phyloP scores from a whole-genome alignment of 2,113 vertebrate genomes.

The Noturus placidus region DNA sequence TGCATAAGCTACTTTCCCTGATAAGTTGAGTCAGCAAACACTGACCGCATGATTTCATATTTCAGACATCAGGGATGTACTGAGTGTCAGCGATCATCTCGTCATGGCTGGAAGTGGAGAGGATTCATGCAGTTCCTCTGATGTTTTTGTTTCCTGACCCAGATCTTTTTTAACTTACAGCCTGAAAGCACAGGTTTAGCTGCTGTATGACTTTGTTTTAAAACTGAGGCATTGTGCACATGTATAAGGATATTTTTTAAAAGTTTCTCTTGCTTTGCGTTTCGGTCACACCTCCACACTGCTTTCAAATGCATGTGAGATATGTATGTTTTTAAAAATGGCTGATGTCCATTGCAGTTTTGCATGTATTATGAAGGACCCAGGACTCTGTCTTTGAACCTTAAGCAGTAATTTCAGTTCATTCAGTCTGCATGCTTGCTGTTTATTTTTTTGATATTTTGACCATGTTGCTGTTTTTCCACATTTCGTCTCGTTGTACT shows the following conservation, averaged over 20 bases:
- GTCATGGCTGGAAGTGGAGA: slow-evolving; percentile 61
- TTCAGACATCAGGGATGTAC: slow-evolving; percentile 65
- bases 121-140: slow-evolving; percentile 55
- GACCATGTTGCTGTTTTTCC: not conserved
- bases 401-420: not conserved
- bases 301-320: no score
- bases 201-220: slow-evolving; percentile 46
- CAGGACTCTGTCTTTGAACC: not conserved
- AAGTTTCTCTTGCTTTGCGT: not conserved
- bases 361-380: not conserved
- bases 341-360: not conserved
- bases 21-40: not conserved
- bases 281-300: not conserved
- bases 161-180: slow-evolving; percentile 59
- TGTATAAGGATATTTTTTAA: not conserved
- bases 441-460: not conserved
- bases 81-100: slow-evolving; percentile 70
- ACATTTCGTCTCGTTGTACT: not conserved
- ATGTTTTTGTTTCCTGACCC: slow-evolving; percentile 67
- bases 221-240: not conserved
- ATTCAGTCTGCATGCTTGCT: not conserved
- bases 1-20: not conserved
- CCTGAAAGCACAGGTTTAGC: slow-evolving; percentile 46
- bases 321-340: not conserved
- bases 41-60: slow-evolving; percentile 65